These are phyloP conservation scores for Nyctibius bracteatus DNA, from an alignment of 2,113 vertebrate genomes.

Conservation along the genomic window DNA sequence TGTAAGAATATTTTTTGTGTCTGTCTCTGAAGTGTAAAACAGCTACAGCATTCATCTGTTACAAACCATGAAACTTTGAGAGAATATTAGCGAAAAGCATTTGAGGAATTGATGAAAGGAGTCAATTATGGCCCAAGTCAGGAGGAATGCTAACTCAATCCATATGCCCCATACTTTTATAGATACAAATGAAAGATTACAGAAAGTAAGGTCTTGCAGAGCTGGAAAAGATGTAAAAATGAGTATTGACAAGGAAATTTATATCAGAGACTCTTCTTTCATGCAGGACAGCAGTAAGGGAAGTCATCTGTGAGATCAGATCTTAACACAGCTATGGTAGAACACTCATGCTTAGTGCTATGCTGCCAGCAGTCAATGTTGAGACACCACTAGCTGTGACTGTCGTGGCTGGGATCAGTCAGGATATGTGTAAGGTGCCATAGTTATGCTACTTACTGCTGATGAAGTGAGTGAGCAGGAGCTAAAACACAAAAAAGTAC, in stretches of 20 bases:
- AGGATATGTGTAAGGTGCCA: background rate
- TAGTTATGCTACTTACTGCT: background rate
- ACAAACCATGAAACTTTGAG: background rate
- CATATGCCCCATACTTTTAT: background rate
- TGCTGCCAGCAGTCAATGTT: background rate
- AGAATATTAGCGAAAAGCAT: background rate
- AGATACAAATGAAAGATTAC: background rate
- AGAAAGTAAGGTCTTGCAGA: background rate
- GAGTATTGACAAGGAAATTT: background rate
- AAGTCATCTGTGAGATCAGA: background rate
- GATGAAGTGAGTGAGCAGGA: background rate
- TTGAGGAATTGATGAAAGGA: background rate
- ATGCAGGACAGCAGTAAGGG: background rate
- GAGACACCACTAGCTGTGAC: background rate
- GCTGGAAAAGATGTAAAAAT: background rate
- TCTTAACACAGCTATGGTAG: too few species aligned
- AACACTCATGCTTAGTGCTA: background rate
- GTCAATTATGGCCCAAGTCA: background rate
- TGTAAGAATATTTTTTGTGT: background rate
- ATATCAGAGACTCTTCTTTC: background rate
- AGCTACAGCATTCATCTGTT: background rate
- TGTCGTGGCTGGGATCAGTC: background rate
- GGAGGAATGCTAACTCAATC: background rate
- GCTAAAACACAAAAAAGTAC: background rate
- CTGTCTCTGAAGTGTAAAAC: background rate